Evolutionary conservation across 2,113 vertebrate genomes (phyloP).

Genomic region (Gadus chalcogrammus): DNA sequence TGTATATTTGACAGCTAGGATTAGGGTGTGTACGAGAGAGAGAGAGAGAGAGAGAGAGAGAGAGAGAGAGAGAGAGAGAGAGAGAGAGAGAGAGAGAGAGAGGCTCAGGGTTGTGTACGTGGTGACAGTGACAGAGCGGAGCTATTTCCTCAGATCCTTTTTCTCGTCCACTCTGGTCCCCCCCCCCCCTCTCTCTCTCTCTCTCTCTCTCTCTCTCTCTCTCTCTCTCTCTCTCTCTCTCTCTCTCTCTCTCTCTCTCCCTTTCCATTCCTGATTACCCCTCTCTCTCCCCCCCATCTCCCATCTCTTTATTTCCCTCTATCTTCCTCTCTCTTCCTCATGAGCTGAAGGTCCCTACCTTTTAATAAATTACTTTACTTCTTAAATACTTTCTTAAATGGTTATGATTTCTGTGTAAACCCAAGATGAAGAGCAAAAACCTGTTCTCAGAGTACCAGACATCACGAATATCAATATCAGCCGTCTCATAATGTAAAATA

Average conservation of each 20-base stretch:
- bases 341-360: background rate
- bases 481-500: too few species aligned
- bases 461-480: too few species aligned
- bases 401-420: too few species aligned
- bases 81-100: constrained; percentile 1
- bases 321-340: background rate
- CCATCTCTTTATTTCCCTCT: background rate
- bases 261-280: constrained; percentile 19
- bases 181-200: too few species aligned
- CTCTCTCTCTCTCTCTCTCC: constrained; percentile 17
- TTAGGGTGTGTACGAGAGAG: constrained; percentile 49
- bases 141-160: constrained; percentile 47
- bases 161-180: background rate
- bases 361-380: too few species aligned
- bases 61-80: constrained; percentile 5
- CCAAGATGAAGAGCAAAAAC: constrained; percentile 25
- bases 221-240: too few species aligned
- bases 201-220: too few species aligned
- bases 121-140: constrained; percentile 54
- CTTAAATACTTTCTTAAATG: too few species aligned
- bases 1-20: constrained; percentile 57
- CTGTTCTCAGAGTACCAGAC: background rate
- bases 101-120: too few species aligned
- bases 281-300: constrained; percentile 13
- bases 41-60: background rate